Conservation (phyloP, 2,888 invertebrate species). For the Congeria kusceri region DNA sequence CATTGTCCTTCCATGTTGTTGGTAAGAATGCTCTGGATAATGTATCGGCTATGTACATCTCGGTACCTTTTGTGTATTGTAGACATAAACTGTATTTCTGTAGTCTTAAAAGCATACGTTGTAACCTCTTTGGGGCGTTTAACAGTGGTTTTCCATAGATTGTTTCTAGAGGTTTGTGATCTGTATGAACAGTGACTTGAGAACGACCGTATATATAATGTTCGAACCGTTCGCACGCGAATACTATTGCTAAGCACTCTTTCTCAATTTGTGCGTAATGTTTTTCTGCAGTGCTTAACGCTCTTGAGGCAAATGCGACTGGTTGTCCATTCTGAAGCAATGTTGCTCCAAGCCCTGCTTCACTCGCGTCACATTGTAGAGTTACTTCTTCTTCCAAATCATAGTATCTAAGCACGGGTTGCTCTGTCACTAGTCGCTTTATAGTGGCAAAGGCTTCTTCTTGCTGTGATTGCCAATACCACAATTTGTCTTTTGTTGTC, state of each 20-base stretch:
- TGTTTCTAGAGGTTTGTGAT: slow-evolving; percentile 60
- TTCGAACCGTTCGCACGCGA: slow-evolving; percentile 51
- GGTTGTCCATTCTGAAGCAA: slow-evolving; percentile 62
- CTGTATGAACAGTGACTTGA: slow-evolving; percentile 37
- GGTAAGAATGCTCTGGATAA: slow-evolving; percentile 57
- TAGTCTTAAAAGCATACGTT: slow-evolving; percentile 52
- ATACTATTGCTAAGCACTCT: slow-evolving; percentile 59
- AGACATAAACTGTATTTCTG: slow-evolving; percentile 50
- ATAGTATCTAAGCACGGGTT: slow-evolving; percentile 46
- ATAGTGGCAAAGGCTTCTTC: slow-evolving; percentile 40
- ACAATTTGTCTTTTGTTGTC: slow-evolving; percentile 27
- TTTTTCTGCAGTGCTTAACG: slow-evolving; percentile 47
- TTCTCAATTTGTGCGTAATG: slow-evolving; percentile 66
- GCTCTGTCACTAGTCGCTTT: slow-evolving; percentile 22
- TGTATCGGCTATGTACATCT: slow-evolving; percentile 58
- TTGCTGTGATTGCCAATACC: slow-evolving; percentile 39
- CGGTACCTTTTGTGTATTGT: slow-evolving; percentile 40
- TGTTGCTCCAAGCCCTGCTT: slow-evolving; percentile 48
- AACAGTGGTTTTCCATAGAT: slow-evolving; percentile 50
- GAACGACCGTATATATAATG: slow-evolving; percentile 48
- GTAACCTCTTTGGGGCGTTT: slow-evolving; percentile 50
- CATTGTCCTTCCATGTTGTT: too few species aligned
- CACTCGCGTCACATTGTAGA: slow-evolving; percentile 48
- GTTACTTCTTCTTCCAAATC: slow-evolving; percentile 45
- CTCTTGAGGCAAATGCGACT: slow-evolving; percentile 54